Evolutionary conservation across 2,113 vertebrate species (phyloP), one percentile per base, ranked within the genome.

Genomic region (Corythoichthys haematopterus): DNA sequence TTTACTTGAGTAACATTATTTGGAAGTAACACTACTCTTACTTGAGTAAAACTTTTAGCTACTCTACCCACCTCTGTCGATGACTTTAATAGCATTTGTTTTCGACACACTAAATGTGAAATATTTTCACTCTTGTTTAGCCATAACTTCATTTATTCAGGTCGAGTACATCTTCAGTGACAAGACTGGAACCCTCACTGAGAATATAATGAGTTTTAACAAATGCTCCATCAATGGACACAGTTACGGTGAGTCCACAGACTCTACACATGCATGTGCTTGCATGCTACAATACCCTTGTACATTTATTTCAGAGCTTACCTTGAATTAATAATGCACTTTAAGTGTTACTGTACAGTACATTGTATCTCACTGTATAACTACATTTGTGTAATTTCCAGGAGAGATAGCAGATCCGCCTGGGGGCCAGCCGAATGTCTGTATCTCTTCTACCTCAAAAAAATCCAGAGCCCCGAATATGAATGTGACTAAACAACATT

Each of bases 81-180:
- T n/a, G n/a, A n/a, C 50, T 51, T 16, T 51, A 6, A 51, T n/a
- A 6, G 48, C 48, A 5, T 3, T 51, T 14, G 48, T 51, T 14
- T 51, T 51, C n/a, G 48, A 51, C 48, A 14, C 15, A 16, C 5
- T 51, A 14, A 51, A 16, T 51, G 14, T 16, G 51, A 7, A 20
- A 53, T 8, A 28, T 28, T 53, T 53, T 9, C 6, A n/a, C 16
- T 28, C 2, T 55, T 53, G n/a, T 53, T 10, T 16, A 53, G 28
- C n/a, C 52, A 28, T n/a, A 53, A 53, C 20, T n/a, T n/a, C 3
- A 48, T 75, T 33, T 14, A 0, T 45, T 70, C 56, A 90, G 89
- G 94, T 97, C 83, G 95, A 97, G 81, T 97, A 98, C 83, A 93
- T 98, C 82, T 97, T 98, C 85, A 96, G 94, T 0, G 95, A 97